phyloP scores from a whole-genome alignment of 2,113 vertebrate species.

The Vimba vimba region DNA sequence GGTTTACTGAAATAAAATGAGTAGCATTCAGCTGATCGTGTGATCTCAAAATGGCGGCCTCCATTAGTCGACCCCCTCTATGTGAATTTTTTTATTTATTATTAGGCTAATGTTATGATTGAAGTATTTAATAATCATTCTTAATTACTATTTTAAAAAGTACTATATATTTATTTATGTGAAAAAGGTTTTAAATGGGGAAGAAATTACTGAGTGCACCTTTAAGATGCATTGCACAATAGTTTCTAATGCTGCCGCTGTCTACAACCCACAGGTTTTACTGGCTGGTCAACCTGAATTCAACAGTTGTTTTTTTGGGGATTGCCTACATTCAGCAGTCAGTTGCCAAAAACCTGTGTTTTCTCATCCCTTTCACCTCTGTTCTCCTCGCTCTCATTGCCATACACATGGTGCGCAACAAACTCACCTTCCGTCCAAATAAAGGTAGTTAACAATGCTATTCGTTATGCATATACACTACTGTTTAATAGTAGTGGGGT shows the following conservation, averaged over 20 bases:
- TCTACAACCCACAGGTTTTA: constrained; percentile 81
- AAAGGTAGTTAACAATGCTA: constrained; percentile 74
- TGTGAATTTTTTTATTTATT: background rate
- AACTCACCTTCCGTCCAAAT: constrained; percentile 85
- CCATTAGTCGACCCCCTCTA: background rate
- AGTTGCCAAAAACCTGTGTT: constrained; percentile 82
- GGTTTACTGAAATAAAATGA: background rate
- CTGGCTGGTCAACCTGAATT: constrained; percentile 89
- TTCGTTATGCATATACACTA: background rate
- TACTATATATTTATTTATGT: background rate
- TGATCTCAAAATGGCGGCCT: background rate
- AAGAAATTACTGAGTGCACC: background rate
- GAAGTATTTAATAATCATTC: background rate
- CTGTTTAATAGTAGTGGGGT: too few species aligned
- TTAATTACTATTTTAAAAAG: background rate
- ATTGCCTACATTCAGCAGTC: constrained; percentile 91
- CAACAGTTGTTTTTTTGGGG: constrained; percentile 85
- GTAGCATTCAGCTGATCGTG: background rate
- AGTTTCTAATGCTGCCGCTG: background rate
- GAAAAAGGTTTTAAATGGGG: background rate
- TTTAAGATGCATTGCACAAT: background rate
- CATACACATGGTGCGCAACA: constrained; percentile 84
- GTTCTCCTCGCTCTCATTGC: constrained; percentile 82
- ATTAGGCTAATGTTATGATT: background rate
- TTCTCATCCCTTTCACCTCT: constrained; percentile 89